Percentiles rank a stretch among this genome's conserved stretches.
These are phyloP conservation scores for Hedychridium roseum DNA, from an alignment of 2,888 invertebrate genomes.

Conservation along the genomic window DNA sequence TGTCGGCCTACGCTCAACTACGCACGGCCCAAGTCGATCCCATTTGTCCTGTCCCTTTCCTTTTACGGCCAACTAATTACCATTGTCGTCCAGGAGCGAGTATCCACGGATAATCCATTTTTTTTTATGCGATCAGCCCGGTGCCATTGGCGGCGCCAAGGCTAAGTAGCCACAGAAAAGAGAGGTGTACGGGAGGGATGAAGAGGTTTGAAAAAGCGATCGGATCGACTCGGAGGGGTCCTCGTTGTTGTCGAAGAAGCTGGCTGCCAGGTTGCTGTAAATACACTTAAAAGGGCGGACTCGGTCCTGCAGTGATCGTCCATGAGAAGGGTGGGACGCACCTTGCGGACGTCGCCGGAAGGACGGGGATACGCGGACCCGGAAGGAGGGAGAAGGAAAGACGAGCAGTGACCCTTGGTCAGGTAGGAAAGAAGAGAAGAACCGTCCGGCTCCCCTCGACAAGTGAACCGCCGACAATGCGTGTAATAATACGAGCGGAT, in stretches of 20 bases:
- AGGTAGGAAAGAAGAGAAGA: conserved; percentile 52
- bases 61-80: too few species aligned
- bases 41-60: too few species aligned
- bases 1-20: too few species aligned
- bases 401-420: conserved; percentile 61
- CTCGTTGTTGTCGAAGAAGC: background rate
- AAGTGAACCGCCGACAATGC: conserved; percentile 59
- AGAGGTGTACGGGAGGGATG: background rate
- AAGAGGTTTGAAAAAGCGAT: conserved; percentile 3
- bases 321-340: conserved; percentile 18
- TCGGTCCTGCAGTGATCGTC: conserved; percentile 11
- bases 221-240: conserved; percentile 1
- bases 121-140: too few species aligned
- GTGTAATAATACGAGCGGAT: conserved; percentile 60
- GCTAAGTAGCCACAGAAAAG: background rate
- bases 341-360: conserved; percentile 25
- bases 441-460: conserved; percentile 31
- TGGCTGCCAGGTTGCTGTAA: background rate
- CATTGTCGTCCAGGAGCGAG: too few species aligned
- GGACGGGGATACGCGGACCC: too few species aligned
- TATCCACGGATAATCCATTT: too few species aligned
- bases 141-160: background rate
- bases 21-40: too few species aligned
- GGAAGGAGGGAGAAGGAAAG: too few species aligned
- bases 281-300: conserved; percentile 5